phyloP scores from a whole-genome alignment of 1,140 invertebrate species.

The Cephus cinctus region DNA sequence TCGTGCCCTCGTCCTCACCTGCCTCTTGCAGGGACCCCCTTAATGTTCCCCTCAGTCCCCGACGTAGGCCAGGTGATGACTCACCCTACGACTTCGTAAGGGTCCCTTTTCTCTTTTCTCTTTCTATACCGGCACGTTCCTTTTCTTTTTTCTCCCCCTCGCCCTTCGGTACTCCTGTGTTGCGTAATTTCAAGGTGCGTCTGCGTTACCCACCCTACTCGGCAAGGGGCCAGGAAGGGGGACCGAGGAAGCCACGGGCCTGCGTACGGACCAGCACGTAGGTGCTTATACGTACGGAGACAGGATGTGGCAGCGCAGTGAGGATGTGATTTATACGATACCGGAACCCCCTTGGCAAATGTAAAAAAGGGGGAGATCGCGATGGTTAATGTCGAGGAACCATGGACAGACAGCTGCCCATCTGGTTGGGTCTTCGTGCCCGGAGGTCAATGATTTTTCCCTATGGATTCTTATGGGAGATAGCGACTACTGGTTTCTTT shows the following conservation, averaged over 20 bases:
- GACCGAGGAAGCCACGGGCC: not conserved
- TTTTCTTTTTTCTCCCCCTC: slow-evolving; percentile 3
- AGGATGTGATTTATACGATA: slow-evolving; percentile 50
- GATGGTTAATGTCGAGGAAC: slow-evolving; percentile 24
- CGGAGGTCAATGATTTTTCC: not conserved
- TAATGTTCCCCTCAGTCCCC: slow-evolving; percentile 20
- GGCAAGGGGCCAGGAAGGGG: slow-evolving; percentile 1
- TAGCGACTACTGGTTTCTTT: no score
- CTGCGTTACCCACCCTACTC: slow-evolving; percentile 12
- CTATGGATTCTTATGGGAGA: no score
- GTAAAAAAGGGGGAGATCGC: slow-evolving; percentile 15
- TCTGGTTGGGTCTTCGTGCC: slow-evolving; percentile 9
- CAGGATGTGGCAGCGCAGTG: slow-evolving; percentile 7
- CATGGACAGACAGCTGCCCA: slow-evolving; percentile 15
- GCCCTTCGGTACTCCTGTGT: no score
- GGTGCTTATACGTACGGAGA: not conserved
- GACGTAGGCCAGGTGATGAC: slow-evolving; percentile 52
- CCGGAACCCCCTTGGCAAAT: slow-evolving; percentile 36
- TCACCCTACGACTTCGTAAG: slow-evolving; percentile 47
- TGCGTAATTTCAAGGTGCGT: slow-evolving; percentile 28
- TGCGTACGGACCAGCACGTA: not conserved
- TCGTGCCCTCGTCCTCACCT: slow-evolving; percentile 44
- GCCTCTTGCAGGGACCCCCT: slow-evolving; percentile 26
- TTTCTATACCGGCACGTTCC: slow-evolving; percentile 15
- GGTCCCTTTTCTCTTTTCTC: no score